Evolutionary conservation across 2,888 invertebrate species (phyloP), one percentile per base, ranked within the genome.

Genomic region (Hypena proboscidalis): DNA sequence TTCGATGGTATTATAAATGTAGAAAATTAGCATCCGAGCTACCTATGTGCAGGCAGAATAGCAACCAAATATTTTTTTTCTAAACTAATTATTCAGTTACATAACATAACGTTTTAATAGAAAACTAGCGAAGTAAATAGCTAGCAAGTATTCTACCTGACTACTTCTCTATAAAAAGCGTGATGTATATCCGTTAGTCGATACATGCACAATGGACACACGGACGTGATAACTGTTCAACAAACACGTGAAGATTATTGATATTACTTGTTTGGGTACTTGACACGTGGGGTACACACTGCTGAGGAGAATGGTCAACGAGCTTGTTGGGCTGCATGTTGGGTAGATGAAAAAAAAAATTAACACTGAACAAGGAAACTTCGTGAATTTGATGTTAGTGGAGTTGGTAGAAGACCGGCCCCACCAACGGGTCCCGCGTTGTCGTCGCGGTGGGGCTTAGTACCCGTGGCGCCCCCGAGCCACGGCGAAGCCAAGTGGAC

Each of bases 171-270:
- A 39, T 43, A 27, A 34, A 36, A 32, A 40, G 21, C 9, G 32
- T 33, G 40, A 53, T 36, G 20, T 17, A 20, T 27, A 32, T 44
- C 61, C 65, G 61, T 62, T 64, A 58, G 35, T 31, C 40, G 40
- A 56, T 23, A 53, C n/a, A n/a, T n/a, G n/a, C n/a, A n/a, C 56
- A 49, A 57, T 64, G 54, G 38, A 49, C 46, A 53, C 50, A 45
- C 37, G 41, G 40, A 37, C 36, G 31, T 25, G 70, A 47, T 69
- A 68, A 68, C 63, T 63, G 60, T 61, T 53, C 45, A 35, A 40
- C 60, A 67, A 68, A 68, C 36, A 68, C 4, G 26, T 39, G 29
- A 39, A 44, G 47, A 61, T 58, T 68, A 58, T 68, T 69, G 59
- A 67, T 63, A 58, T 56, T 69, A 58, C 63, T 65, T 19, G 43